Percentiles rank a stretch among this genome's conserved stretches.
Conservation (phyloP, 2,797 vertebrate genomes). For the Danio kyathit region DNA sequence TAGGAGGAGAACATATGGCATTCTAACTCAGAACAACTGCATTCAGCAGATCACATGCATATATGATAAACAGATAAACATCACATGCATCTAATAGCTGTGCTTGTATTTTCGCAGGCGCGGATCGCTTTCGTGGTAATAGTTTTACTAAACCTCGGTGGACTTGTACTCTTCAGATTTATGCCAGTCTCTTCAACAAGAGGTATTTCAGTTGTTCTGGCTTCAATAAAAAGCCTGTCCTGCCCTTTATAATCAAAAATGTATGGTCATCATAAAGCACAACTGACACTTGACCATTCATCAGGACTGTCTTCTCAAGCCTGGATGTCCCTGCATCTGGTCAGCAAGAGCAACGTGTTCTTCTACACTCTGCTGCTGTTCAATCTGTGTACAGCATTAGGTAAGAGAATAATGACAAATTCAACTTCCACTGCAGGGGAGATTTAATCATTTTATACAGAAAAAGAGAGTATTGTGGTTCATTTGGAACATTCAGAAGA, state of each 20-base stretch:
- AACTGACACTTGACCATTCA: constrained; percentile 36
- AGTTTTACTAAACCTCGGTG: constrained; percentile 81
- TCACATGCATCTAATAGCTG: neutral
- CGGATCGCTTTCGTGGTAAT: constrained; percentile 81
- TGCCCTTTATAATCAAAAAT: neutral
- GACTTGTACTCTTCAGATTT: constrained; percentile 86
- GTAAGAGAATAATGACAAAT: constrained; percentile 74
- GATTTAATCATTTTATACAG: neutral
- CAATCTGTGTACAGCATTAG: constrained; percentile 90
- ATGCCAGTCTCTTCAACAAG: constrained; percentile 76
- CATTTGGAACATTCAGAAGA: neutral
- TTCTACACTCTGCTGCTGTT: constrained; percentile 89
- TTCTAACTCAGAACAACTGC: too few species aligned
- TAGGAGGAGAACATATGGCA: too few species aligned
- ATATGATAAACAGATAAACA: too few species aligned
- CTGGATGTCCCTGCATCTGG: constrained; percentile 84
- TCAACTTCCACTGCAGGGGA: neutral
- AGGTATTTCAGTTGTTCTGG: constrained; percentile 77
- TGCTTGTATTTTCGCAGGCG: constrained; percentile 70
- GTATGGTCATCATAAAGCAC: constrained; percentile 13
- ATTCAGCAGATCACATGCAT: too few species aligned
- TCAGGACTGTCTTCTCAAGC: constrained; percentile 77
- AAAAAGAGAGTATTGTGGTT: neutral
- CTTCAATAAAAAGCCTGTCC: neutral
- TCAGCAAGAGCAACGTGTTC: constrained; percentile 88